phyloP scores from a whole-genome alignment of 2,113 vertebrate genomes.

The Lophura nycthemera region DNA sequence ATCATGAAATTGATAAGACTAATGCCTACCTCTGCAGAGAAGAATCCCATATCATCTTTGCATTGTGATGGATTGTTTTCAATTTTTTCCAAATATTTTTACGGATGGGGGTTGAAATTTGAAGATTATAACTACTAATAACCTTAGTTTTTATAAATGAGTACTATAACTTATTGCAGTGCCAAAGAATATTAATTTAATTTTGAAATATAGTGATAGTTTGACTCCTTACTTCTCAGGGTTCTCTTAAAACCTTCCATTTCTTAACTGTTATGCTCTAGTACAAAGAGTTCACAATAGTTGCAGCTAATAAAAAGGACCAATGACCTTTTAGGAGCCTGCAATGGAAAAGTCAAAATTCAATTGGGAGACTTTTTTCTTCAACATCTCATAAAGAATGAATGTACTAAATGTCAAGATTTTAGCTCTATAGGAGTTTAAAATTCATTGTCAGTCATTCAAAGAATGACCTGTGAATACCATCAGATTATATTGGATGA shows the following conservation, averaged over 20 bases:
- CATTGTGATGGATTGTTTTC: neutral
- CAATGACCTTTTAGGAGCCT: constrained; percentile 35
- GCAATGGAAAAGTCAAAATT: constrained; percentile 43
- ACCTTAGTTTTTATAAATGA: neutral
- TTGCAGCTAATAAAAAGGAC: constrained; percentile 9
- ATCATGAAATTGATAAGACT: neutral
- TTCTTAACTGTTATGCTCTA: neutral
- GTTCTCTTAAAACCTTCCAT: neutral
- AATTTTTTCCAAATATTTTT: neutral
- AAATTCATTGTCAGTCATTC: constrained; percentile 46
- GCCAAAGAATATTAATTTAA: neutral
- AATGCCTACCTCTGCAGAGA: neutral
- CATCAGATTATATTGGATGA: neutral
- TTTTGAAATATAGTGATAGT: neutral
- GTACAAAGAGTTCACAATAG: constrained; percentile 14
- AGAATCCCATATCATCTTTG: neutral
- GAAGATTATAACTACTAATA: neutral
- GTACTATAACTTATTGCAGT: neutral
- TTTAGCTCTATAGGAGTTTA: constrained; percentile 40
- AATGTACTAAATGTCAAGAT: constrained; percentile 54
- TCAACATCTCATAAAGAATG: constrained; percentile 22
- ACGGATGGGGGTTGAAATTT: neutral
- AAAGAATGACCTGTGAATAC: constrained; percentile 22
- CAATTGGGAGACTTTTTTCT: neutral
- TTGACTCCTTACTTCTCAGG: neutral